Evolutionary conservation across 2,797 vertebrate species (phyloP).

Genomic region (Trematomus bernacchii): DNA sequence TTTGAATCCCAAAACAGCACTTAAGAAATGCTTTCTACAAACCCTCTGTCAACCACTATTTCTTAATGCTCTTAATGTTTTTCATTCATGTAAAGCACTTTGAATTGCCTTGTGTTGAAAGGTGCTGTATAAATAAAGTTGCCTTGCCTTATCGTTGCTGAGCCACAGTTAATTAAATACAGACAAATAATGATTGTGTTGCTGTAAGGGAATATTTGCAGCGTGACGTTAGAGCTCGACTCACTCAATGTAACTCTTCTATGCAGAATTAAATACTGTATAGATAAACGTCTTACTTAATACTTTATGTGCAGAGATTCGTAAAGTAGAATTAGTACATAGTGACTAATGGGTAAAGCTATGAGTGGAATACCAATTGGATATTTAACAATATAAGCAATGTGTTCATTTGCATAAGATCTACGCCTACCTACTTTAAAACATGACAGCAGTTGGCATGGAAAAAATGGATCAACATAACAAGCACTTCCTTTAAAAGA

Average conservation of each 20-base stretch:
- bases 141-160: too few species aligned
- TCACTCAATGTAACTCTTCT: too few species aligned
- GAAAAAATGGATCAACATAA: too few species aligned
- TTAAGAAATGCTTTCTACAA: background rate
- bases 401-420: background rate
- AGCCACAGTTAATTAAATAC: conserved; percentile 2
- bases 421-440: too few species aligned
- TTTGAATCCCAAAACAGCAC: background rate
- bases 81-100: too few species aligned
- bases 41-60: background rate
- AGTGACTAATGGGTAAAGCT: background rate
- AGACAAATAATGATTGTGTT: background rate
- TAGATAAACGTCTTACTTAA: background rate
- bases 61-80: too few species aligned
- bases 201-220: conserved; percentile 2
- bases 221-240: background rate
- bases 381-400: background rate
- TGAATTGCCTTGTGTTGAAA: too few species aligned
- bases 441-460: too few species aligned
- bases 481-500: background rate
- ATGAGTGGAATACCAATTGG: background rate
- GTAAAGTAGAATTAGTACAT: too few species aligned
- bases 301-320: background rate
- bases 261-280: background rate
- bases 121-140: too few species aligned